These are phyloP conservation scores for Campoletis sonorensis DNA, from an alignment of 1,140 invertebrate genomes.

Conservation along the genomic window DNA sequence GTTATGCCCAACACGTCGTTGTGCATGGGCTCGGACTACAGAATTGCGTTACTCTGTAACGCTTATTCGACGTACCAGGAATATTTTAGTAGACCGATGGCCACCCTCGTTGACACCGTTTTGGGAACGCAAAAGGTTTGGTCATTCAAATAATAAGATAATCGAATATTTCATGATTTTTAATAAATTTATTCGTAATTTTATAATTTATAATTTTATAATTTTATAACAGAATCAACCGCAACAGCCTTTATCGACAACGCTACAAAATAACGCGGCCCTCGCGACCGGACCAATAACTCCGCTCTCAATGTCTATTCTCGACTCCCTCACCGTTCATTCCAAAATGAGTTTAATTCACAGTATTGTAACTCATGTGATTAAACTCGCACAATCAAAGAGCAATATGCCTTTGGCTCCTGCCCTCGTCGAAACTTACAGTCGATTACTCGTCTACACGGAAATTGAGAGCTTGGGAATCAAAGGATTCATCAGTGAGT, in stretches of 20 bases:
- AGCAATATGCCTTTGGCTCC: conserved; percentile 89
- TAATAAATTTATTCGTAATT: no score
- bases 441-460: conserved; percentile 93
- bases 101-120: conserved; percentile 91
- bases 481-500: conserved; percentile 95
- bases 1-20: conserved; percentile 83
- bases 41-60: conserved; percentile 94
- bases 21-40: conserved; percentile 89
- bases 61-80: conserved; percentile 95
- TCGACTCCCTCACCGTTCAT: conserved; percentile 97
- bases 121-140: conserved; percentile 84
- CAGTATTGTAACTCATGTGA: conserved; percentile 92
- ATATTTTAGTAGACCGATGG: conserved; percentile 91
- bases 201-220: background rate
- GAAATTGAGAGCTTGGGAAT: conserved; percentile 98
- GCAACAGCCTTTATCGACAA: conserved; percentile 70
- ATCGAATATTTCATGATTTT: no score
- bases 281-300: conserved; percentile 82
- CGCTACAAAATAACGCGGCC: conserved; percentile 74
- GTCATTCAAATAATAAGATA: no score
- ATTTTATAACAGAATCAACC: conserved; percentile 68
- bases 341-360: conserved; percentile 99
- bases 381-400: conserved; percentile 92
- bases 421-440: conserved; percentile 96
- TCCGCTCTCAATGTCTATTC: conserved; percentile 92